Evolutionary conservation across 2,797 vertebrate genomes (phyloP), one percentile per base, ranked within the genome.

Genomic region (Tachyglossus aculeatus): DNA sequence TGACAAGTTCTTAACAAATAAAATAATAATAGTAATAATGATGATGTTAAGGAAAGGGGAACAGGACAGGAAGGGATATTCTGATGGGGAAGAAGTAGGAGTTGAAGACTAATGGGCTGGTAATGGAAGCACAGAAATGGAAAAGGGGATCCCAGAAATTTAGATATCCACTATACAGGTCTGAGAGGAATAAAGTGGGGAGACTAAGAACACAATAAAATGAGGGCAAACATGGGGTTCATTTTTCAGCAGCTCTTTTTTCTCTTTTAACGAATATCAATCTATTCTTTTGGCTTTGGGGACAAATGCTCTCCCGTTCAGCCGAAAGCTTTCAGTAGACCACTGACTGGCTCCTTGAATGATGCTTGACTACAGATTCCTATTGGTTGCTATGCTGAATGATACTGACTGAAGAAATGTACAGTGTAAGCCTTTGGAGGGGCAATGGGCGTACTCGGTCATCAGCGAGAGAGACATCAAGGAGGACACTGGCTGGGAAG

Each of bases 381-480:
- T 75, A 72, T 48, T 80, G 89, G 91, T 93, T 93, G 90, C 90
- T 82, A 92, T 92, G 92, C 91, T 79, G 88, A 92, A 79, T 71
- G 88, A 88, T 91, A 91, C 89, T 78, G 88, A 86, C 80, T 80
- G 15, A 48, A 76, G 85, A 73, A 0, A 75, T 84, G 71, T 92
- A 90, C 90, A 90, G 90, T 66, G 88, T 0, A 9, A 85, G 75
- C 64, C 3, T 31, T 75, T 7, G n/a, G 15, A 68, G 14, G 1
- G 0, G 80, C 73, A 77, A 88, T 82, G 73, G 79, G 71, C 85
- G 85, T 83, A 14, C 65, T 80, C 84, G 82, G 83, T 65, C 43
- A 39, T 72, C 43, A 67, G 63, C 5, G 27, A 64, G 60, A 57
- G 67, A 78, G 62, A 24, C 39, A 53, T 55, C 76, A 9, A 60